Evolutionary conservation across 1,140 invertebrate genomes (phyloP), one percentile per base, ranked within the genome.

Genomic region (Drosophila chauvacae): DNA sequence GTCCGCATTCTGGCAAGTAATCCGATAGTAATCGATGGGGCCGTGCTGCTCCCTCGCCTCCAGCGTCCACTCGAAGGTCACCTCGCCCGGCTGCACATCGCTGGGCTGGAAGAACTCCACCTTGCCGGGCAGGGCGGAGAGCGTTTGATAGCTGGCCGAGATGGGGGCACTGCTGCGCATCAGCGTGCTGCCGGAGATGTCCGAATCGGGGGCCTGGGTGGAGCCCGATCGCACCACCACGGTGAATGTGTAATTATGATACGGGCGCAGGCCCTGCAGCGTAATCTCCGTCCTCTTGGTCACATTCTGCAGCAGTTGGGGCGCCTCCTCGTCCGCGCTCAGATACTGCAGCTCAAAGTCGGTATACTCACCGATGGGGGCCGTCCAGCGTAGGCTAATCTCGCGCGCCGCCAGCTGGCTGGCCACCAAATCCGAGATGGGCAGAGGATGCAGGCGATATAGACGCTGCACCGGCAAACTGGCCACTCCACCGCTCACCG

Each of bases 231-330:
- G 93, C 7, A 97, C 97, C 13, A 96, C 95, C 7, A 98, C 95
- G 3, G 97, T 97, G 91, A 98, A 98, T 0, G 97, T 98, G 86
- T 98, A 98, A 92, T 97, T 97, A 70, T 96, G 94, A 93, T 97
- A 95, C 1, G 97, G 97, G 77, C 95, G 96, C 28, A 98, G 93
- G 95, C 95, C 7, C 83, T 93, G 72, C 37, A 97, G 95, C 11
- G 95, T 96, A 20, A 98, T 96, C 26, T 93, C 94, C 70, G 95
- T 95, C 37, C 93, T 93, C 14, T 94, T 93, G 2, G 96, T 97
- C 5, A 96, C 93, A 92, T 97, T 97, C 90, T 96, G 95, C 37
- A 55, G 95, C 94, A 44, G 96, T 93, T 75, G 90, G 39, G 71
- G 93, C 90, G 95, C 93, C 10, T 95, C 76, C 45, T 74, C 69